Evolutionary conservation across 2,113 vertebrate species (phyloP), one percentile per base, ranked within the genome.

Genomic region (Serilophus lunatus): DNA sequence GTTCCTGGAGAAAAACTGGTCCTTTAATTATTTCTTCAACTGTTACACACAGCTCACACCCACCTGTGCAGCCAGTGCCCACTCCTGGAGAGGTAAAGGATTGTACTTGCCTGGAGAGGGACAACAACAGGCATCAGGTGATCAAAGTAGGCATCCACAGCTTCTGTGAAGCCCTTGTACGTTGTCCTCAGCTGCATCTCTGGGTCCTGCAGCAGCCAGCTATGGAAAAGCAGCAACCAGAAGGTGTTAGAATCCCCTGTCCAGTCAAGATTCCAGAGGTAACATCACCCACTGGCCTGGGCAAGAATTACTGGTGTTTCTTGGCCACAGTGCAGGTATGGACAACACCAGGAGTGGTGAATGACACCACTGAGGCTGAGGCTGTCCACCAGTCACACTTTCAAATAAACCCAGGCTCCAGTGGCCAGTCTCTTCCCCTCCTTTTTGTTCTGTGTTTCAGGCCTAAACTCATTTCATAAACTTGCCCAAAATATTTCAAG

Each of bases 161-260:
- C 99, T 24, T 98, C 96, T 3, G 97, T 98, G 89, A 99, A 99
- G 72, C 98, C 98, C n/a, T 94, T 97, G 83, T 99, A 98, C 0
- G 98, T 99, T 5, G 98, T 99, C 70, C 99, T 98, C 92, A 99
- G 97, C 77, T 97, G 98, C 99, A 99, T 99, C 76, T 97, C 96
- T 23, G 94, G 94, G 74, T 99, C 99, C 24, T 95, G 98, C 85
- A 99, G 98, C 31, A 99, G 97, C 99, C 99, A 99, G 84, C 99
- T 99, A 61, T 2, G 51, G 63, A 74, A 31, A 84, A 90, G 35
- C 74, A 92, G 71, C 33, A 40, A 25, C 25, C 12, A 29, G 26
- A 4, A 65, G 2, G 49, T 50, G 5, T 63, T 1, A 33, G 35
- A 49, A 19, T 4, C 42, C 56, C 49, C 64, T 13, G 74, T 9